phyloP scores from a whole-genome alignment of 2,888 invertebrate species.

The Apoderus coryli region DNA sequence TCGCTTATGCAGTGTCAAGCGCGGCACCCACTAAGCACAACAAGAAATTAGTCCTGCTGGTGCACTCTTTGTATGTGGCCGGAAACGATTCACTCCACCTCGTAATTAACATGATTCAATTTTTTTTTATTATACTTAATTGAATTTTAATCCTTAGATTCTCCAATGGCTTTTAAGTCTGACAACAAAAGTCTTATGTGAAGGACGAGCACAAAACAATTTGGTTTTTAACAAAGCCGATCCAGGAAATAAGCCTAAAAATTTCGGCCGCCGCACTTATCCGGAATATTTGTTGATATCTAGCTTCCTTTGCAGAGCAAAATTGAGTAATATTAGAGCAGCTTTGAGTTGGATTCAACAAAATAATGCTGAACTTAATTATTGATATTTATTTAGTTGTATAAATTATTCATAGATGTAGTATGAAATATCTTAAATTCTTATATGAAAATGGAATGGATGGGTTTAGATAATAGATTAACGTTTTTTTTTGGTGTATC shows the following conservation, averaged over 20 bases:
- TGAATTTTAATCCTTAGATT: conserved; percentile 34
- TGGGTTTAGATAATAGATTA: no score
- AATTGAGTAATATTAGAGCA: conserved; percentile 42
- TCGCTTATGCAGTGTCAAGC: no score
- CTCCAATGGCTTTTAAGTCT: conserved; percentile 60
- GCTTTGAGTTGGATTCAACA: conserved; percentile 50
- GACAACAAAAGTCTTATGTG: conserved; percentile 59
- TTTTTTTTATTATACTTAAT: conserved; percentile 9
- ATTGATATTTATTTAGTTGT: background rate
- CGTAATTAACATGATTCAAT: no score
- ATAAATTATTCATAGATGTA: background rate
- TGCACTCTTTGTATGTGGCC: conserved; percentile 1
- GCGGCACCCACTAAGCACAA: no score
- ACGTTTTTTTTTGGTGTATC: no score
- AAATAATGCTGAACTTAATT: background rate
- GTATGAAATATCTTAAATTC: conserved; percentile 1
- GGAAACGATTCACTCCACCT: background rate
- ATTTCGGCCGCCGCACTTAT: conserved; percentile 43
- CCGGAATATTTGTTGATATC: conserved; percentile 59
- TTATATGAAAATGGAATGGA: no score
- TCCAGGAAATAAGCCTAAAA: no score
- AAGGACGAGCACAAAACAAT: conserved; percentile 28
- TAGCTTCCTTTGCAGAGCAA: conserved; percentile 49
- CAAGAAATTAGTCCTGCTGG: background rate
- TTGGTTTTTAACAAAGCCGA: background rate